Evolutionary conservation across 2,797 vertebrate species (phyloP), one percentile per base, ranked within the genome.

Genomic region (Momotus momota): DNA sequence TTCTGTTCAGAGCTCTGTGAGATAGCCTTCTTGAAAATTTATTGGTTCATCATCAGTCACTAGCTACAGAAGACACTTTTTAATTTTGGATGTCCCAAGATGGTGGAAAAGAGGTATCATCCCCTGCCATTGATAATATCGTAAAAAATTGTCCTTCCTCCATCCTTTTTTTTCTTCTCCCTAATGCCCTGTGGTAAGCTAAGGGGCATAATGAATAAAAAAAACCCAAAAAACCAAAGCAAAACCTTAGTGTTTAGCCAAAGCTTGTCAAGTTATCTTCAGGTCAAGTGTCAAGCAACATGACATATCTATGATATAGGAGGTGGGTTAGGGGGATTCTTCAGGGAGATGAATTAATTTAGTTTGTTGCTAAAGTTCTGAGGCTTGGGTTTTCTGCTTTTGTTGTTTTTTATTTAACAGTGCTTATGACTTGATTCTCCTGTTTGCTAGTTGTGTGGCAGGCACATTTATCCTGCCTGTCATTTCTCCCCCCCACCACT

Each of bases 391-490:
- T 93, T 85, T 93, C 77, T 91, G 45, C 54, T 72, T 79, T 86
- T 82, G 64, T 88, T 77, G 7, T 19, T 88, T 91, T 88, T 87
- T 93, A 72, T 94, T 95, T 81, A 94, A 67, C 71, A 83, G 18
- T 94, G 94, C 94, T 97, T 91, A 96, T 79, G 90, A 94, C 92
- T 95, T 78, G 74, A 88, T 92, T 93, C 90, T 84, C 27, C 80
- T 67, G 26, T 91, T 91, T 89, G 74, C 81, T 87, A 48, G 35
- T 78, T 91, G 40, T 74, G 64, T 93, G 96, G 93, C 87, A 94
- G 88, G 67, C 57, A 69, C 90, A 96, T 96, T 96, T 95, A 95
- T 97, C 83, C 90, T 95, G 40, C 85, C 67, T 96, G 94, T 96
- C 96, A 89, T 75, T 93, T 90, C 54, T 77, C 29, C 35, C 64